phyloP scores from a whole-genome alignment of 2,113 vertebrate genomes.

The Siphamia tubifer region DNA sequence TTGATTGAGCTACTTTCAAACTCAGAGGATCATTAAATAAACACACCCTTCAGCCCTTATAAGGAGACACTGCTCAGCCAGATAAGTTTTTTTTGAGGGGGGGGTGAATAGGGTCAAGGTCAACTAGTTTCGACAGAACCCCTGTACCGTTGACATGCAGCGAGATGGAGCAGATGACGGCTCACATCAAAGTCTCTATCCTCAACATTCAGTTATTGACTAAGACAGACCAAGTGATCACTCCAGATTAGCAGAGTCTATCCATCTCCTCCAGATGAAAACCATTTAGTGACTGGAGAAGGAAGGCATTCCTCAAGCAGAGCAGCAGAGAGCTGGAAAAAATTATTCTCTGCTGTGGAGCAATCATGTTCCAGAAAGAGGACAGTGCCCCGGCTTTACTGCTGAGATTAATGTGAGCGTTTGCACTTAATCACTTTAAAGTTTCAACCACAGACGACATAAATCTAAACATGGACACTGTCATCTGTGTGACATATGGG shows the following conservation, averaged over 20 bases:
- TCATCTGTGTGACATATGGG: constrained; percentile 42
- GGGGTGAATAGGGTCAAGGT: constrained; percentile 17
- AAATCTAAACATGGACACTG: constrained; percentile 22
- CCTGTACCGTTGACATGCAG: constrained; percentile 23
- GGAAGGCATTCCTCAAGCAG: constrained; percentile 54
- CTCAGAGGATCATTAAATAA: constrained; percentile 55
- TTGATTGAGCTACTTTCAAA: constrained; percentile 66
- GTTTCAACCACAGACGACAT: constrained; percentile 34
- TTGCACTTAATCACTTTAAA: constrained; percentile 39
- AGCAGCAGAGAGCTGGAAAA: constrained; percentile 65
- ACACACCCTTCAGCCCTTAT: constrained; percentile 48
- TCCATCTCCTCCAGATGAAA: constrained; percentile 73
- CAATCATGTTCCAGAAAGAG: constrained; percentile 20
- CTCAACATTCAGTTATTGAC: constrained; percentile 37
- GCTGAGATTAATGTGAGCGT: constrained; percentile 30
- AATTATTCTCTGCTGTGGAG: constrained; percentile 52
- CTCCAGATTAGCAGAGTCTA: constrained; percentile 38
- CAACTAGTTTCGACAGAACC: constrained; percentile 29
- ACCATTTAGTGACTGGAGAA: constrained; percentile 64
- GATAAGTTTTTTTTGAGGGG: constrained; percentile 1
- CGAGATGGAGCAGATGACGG: constrained; percentile 20
- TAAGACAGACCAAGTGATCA: constrained; percentile 37
- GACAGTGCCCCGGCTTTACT: constrained; percentile 20
- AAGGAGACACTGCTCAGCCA: constrained; percentile 34
- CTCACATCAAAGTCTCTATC: constrained; percentile 46